phyloP scores from a whole-genome alignment of 2,888 invertebrate genomes.

The Colletes collaris region DNA sequence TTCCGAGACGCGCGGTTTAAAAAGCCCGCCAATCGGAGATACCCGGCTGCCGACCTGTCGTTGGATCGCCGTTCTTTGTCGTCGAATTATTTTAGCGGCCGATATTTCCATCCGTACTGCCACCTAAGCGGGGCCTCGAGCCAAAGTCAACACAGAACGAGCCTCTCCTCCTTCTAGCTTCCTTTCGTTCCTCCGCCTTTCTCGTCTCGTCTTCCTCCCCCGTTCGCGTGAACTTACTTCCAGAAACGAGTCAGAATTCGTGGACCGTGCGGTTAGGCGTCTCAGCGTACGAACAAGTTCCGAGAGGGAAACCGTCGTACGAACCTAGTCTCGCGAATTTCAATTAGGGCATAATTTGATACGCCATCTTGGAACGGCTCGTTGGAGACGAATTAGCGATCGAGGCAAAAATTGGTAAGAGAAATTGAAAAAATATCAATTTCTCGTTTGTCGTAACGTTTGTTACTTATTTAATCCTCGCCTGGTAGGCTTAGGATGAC shows the following conservation, averaged over 20 bases:
- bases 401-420: too few species aligned
- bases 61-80: slow-evolving; percentile 69
- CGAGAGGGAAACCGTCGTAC: neutral
- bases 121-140: slow-evolving; percentile 76
- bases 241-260: slow-evolving; percentile 41
- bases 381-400: too few species aligned
- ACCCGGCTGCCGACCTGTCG: slow-evolving; percentile 63
- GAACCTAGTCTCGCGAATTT: neutral
- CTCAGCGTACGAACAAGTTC: neutral
- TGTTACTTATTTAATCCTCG: too few species aligned
- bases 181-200: slow-evolving; percentile 29
- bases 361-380: too few species aligned
- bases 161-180: slow-evolving; percentile 33
- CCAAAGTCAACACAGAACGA: slow-evolving; percentile 78
- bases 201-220: slow-evolving; percentile 11
- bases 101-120: slow-evolving; percentile 82
- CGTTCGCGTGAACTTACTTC: slow-evolving; percentile 12
- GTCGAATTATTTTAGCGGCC: slow-evolving; percentile 82
- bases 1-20: slow-evolving; percentile 39
- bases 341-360: neutral
- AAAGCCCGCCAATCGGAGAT: slow-evolving; percentile 69
- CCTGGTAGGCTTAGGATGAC: too few species aligned
- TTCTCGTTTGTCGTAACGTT: too few species aligned
- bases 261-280: slow-evolving; percentile 24
- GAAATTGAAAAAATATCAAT: too few species aligned